Conservation (phyloP, 2,113 vertebrate species). For the Hypocryptadius cinnamomeus region DNA sequence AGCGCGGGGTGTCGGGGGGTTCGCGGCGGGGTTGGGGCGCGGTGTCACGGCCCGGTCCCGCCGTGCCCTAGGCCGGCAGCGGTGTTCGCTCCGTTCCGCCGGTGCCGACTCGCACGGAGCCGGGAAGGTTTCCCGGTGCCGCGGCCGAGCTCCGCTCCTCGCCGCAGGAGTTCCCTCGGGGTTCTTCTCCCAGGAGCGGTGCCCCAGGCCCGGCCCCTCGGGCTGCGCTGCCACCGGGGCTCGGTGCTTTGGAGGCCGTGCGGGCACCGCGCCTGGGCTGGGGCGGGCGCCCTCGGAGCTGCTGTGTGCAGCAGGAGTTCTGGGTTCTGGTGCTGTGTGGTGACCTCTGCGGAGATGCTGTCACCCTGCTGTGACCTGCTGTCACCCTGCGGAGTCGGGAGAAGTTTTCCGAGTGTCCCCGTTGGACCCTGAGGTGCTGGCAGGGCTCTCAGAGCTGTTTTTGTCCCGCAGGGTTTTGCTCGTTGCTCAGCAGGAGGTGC, state of each 20-base stretch:
- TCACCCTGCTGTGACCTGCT: background rate
- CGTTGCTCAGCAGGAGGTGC: background rate
- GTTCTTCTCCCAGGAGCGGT: background rate
- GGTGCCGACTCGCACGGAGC: background rate
- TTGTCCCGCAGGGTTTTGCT: accelerated
- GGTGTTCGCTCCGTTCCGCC: accelerated
- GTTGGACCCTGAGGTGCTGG: no score
- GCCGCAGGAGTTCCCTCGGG: background rate
- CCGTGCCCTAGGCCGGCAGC: background rate
- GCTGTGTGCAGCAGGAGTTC: accelerated
- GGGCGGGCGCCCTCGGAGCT: no score
- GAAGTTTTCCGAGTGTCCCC: accelerated
- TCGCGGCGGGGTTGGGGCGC: background rate
- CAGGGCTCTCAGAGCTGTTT: no score
- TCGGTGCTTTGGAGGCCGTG: accelerated
- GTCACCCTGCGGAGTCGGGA: background rate
- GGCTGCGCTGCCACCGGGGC: accelerated
- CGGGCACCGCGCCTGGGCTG: background rate
- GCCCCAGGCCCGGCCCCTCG: accelerated
- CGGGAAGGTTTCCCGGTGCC: background rate
- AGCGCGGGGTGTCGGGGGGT: background rate
- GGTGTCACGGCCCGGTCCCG: background rate
- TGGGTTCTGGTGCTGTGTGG: accelerated
- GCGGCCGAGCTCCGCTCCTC: background rate
- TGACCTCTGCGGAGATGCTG: background rate